Evolutionary conservation across 92 coral and sea anemone genomes (phyloP).

Genomic region (Phymanthus crucifer): DNA sequence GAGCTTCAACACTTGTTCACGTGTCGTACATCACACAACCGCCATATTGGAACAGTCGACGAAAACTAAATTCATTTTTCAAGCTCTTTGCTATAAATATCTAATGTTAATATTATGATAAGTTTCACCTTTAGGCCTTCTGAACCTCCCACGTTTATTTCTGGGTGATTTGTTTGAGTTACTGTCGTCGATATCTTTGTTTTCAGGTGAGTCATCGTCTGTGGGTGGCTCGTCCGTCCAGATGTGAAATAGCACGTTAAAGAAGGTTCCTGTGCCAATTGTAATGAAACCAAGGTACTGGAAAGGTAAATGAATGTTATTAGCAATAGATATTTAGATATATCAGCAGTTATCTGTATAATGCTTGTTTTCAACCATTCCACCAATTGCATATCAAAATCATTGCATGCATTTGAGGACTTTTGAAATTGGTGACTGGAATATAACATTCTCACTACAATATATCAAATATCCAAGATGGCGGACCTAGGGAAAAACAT

Average conservation of each 20-base stretch:
- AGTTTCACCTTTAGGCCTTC: not conserved
- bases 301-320: not conserved
- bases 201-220: conserved; percentile 35
- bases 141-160: not conserved
- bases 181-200: not conserved
- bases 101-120: too few relatives aligned
- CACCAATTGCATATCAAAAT: too few relatives aligned
- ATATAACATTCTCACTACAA: too few relatives aligned
- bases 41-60: not conserved
- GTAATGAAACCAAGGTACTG: conserved; percentile 67
- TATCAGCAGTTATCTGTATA: too few relatives aligned
- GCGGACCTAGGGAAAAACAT: too few relatives aligned
- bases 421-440: too few relatives aligned
- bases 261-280: conserved; percentile 61
- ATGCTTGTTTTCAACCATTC: too few relatives aligned
- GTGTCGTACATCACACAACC: not conserved
- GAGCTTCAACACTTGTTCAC: too few relatives aligned
- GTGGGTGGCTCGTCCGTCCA: conserved; percentile 63
- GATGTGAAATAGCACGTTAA: conserved; percentile 62
- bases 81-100: not conserved
- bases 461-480: too few relatives aligned
- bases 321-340: not conserved
- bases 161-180: too few relatives aligned
- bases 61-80: not conserved
- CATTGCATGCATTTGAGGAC: too few relatives aligned